Evolutionary conservation across 2,797 vertebrate species (phyloP), one percentile per base, ranked within the genome.

Genomic region (Lithobates pipiens): DNA sequence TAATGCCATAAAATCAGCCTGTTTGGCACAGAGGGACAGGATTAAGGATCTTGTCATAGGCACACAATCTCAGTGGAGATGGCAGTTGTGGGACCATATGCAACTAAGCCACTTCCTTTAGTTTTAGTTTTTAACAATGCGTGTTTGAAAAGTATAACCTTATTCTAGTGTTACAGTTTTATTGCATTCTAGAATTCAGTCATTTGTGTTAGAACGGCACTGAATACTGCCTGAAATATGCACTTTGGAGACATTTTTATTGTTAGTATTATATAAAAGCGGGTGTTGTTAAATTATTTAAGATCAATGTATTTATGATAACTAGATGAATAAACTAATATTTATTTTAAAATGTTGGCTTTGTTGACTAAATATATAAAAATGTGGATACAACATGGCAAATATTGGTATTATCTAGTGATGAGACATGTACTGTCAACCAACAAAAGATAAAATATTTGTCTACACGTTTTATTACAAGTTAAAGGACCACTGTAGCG

Each of bases 231-330:
- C 61, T n/a, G 10, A 65, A 65, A n/a, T 25, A 25, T 65, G 61
- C 61, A 65, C 61, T 65, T 65, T 65, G n/a, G 23, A 65, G 61
- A 25, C 7, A 6, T n/a, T 10, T 73, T 42, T 46, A 8, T 42
- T 73, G 39, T 73, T 73, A 27, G n/a, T 44, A 13, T 68, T 69
- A 46, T 13, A 63, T n/a, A 36, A 65, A 32, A 9, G 44, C 10
- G 25, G 6, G n/a, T 10, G 21, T 16, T 6, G 25, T 21, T 34
- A 46, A 46, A 71, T 57, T 36, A 36, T 57, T 25, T 27, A 39
- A 72, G 21, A 11, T 80, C 70, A 44, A n/a, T 44, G 71, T 73
- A 73, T 73, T 73, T 73, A 72, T 72, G n/a, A 73, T 72, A 18
- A 42, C 18, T 23, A 70, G 44, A 57, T 81, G 23, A 81, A 61